These are phyloP conservation scores for Biston betularia DNA, from an alignment of 2,888 invertebrate genomes.

Conservation along the genomic window DNA sequence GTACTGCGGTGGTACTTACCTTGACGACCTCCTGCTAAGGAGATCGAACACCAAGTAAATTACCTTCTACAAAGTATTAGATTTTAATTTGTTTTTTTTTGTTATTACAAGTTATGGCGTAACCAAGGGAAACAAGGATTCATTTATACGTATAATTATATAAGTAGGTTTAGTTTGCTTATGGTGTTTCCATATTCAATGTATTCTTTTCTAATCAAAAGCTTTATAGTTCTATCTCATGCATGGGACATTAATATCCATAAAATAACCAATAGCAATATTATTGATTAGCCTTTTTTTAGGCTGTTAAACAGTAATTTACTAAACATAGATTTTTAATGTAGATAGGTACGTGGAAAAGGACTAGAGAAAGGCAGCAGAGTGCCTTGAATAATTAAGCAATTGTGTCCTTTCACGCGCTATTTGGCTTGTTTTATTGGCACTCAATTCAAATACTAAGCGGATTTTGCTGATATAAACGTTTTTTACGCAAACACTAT, in stretches of 20 bases:
- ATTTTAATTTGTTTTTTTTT: no score
- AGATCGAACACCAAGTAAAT: no score
- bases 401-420: constrained; percentile 7
- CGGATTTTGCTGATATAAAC: background rate
- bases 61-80: no score
- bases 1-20: no score
- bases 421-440: constrained; percentile 11
- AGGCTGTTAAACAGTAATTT: constrained; percentile 3
- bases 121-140: no score
- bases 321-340: background rate
- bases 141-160: no score
- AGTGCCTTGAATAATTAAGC: constrained; percentile 18
- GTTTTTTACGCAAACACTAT: background rate
- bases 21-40: no score
- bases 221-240: background rate
- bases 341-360: constrained; percentile 6
- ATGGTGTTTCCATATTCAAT: background rate
- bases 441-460: constrained; percentile 13
- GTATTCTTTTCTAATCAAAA: background rate
- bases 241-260: background rate
- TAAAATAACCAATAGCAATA: background rate
- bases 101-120: no score
- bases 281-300: constrained; percentile 1
- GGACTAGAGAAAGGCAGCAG: constrained; percentile 4
- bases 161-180: background rate